Base-by-base conservation (phyloP, 2,888 invertebrate species). In the Anticlea derivata region DNA sequence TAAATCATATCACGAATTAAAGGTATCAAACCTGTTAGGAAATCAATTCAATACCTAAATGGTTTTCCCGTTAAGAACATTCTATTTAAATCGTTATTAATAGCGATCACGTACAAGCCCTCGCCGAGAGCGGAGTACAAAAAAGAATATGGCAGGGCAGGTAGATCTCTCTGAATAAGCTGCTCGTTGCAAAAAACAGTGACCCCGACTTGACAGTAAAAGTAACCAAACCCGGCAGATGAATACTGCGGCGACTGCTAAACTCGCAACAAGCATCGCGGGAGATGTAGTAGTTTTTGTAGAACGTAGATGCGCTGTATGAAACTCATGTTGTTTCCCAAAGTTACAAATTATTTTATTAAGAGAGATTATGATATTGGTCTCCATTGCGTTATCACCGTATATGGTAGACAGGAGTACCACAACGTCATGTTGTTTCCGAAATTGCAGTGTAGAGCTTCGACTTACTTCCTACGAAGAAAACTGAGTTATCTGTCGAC, bases 281-380 rank as follows among this genome's bases (percentile, higher is more conserved):
- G 74, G 73, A 68, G 68, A 71, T 62, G 70, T 65, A 70, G 63
- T 61, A 67, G 63, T 68, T 77, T 68, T 72, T 69, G 55, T 58
- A 58, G 66, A n/a, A n/a, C n/a, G n/a, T n/a, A n/a, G n/a, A n/a
- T n/a, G 57, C 61, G 62, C 55, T 65, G 63, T 66, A 60, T 55
- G 61, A 50, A 57, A 13, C 20, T 41, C 10, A n/a, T 23, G 51
- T 52, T 47, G 57, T 33, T 52, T n/a, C n/a, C n/a, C n/a, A n/a
- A n/a, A n/a, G n/a, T n/a, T n/a, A n/a, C n/a, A n/a, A n/a, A n/a
- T n/a, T n/a, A n/a, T n/a, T n/a, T n/a, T n/a, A n/a, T n/a, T n/a
- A n/a, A n/a, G n/a, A n/a, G n/a, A n/a, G n/a, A n/a, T n/a, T n/a
- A n/a, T n/a, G n/a, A n/a, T n/a, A n/a, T n/a, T n/a, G n/a, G n/a